Conservation (phyloP, 2,888 invertebrate genomes). For the Amphipoea lucens region DNA sequence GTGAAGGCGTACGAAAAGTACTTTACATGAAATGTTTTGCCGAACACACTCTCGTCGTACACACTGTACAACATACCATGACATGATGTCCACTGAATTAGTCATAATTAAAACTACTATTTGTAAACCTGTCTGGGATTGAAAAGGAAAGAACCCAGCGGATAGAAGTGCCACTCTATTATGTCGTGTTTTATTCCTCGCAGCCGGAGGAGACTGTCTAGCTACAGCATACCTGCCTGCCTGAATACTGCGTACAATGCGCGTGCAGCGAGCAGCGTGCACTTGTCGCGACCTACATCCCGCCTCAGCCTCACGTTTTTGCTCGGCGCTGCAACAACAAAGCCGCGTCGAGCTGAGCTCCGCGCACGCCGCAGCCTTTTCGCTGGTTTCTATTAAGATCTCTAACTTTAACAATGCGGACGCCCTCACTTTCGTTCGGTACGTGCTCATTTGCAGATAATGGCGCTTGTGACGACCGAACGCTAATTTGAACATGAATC, state of each 20-base stretch:
- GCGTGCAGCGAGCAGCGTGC: constrained; percentile 74
- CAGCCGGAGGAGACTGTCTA: constrained; percentile 28
- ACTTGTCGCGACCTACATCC: constrained; percentile 88
- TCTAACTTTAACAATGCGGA: constrained; percentile 84
- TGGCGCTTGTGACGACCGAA: constrained; percentile 68
- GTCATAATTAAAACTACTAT: background rate
- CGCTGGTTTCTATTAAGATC: constrained; percentile 86
- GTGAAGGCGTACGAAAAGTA: too few species aligned
- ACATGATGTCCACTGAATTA: background rate
- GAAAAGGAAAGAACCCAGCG: background rate
- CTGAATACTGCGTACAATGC: constrained; percentile 56
- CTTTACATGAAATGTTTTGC: too few species aligned
- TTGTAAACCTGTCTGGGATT: background rate
- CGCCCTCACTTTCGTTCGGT: constrained; percentile 87
- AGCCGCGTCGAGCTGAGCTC: constrained; percentile 68
- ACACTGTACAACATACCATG: background rate
- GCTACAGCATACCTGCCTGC: constrained; percentile 26
- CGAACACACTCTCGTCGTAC: too few species aligned
- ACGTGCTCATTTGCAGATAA: constrained; percentile 79
- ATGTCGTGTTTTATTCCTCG: constrained; percentile 5
- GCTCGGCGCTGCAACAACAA: constrained; percentile 76
- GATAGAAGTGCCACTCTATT: background rate
- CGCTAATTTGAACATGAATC: constrained; percentile 69
- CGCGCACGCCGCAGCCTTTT: constrained; percentile 78
- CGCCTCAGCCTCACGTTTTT: constrained; percentile 82